phyloP scores from a whole-genome alignment of 2,888 invertebrate species.

The Mesorhabditis belari region DNA sequence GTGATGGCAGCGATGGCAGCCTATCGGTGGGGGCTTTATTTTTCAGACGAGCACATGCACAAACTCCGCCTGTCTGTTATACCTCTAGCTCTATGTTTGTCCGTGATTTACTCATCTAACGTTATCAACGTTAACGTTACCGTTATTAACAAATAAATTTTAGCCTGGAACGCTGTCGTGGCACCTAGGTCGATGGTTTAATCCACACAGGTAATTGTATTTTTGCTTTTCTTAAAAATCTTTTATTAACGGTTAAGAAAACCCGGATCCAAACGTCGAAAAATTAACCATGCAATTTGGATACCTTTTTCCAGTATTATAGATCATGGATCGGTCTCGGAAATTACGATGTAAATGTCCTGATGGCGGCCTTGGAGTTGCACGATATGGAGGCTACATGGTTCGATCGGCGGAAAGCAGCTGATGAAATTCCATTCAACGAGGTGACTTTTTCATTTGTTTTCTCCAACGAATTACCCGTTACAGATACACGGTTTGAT shows the following conservation, averaged over 20 bases:
- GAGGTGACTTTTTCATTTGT: neutral
- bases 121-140: too few relatives aligned
- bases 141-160: too few relatives aligned
- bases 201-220: constrained; percentile 35
- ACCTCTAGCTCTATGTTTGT: too few relatives aligned
- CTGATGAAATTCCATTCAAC: neutral
- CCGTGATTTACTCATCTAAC: too few relatives aligned
- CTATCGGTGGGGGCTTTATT: constrained; percentile 8
- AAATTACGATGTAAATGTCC: constrained; percentile 96
- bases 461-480: neutral
- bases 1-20: too few relatives aligned
- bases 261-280: too few relatives aligned
- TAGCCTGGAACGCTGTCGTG: too few relatives aligned
- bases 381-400: constrained; percentile 15
- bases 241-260: too few relatives aligned
- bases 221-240: too few relatives aligned
- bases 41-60: neutral
- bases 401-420: neutral
- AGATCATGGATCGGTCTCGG: constrained; percentile 71
- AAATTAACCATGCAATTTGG: too few relatives aligned
- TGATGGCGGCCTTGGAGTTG: constrained; percentile 78
- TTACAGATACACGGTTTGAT: constrained; percentile 25
- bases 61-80: neutral
- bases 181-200: constrained; percentile 49
- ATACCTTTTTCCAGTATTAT: too few relatives aligned